These are phyloP conservation scores for Xenentodon cancila DNA, from an alignment of 2,797 vertebrate species.

Conservation along the genomic window DNA sequence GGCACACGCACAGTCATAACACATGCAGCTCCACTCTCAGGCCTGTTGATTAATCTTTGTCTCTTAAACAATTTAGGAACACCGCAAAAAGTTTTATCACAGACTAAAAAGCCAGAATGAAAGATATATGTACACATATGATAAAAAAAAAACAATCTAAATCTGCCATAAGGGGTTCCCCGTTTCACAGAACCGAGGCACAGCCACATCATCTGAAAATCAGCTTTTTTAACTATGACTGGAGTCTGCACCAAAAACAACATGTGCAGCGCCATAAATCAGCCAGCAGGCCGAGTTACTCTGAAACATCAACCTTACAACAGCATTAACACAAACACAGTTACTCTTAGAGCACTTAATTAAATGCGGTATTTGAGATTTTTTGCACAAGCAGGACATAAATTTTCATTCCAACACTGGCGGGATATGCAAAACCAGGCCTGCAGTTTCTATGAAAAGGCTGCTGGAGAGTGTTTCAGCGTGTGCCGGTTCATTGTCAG, in stretches of 20 bases:
- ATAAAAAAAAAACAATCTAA: conserved; percentile 45
- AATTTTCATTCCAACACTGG: conserved; percentile 35
- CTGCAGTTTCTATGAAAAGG: conserved; percentile 27
- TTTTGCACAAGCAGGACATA: conserved; percentile 59
- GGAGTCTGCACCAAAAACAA: conserved; percentile 54
- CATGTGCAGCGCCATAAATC: conserved; percentile 47
- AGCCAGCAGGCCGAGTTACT: conserved; percentile 42
- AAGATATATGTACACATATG: conserved; percentile 19
- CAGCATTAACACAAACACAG: conserved; percentile 58
- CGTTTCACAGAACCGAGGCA: conserved; percentile 28
- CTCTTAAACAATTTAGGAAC: conserved; percentile 2
- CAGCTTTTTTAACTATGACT: conserved; percentile 8
- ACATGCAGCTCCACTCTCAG: conserved; percentile 15
- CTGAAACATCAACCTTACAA: conserved; percentile 55
- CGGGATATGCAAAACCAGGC: conserved; percentile 29
- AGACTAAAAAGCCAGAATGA: conserved; percentile 7
- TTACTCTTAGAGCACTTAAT: conserved; percentile 55
- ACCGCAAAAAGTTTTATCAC: conserved; percentile 1
- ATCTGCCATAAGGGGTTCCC: conserved; percentile 12
- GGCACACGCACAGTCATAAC: conserved; percentile 32
- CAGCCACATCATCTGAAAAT: conserved; percentile 42
- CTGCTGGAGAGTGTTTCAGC: conserved; percentile 13
- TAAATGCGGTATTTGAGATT: conserved; percentile 43
- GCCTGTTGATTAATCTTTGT: conserved; percentile 36
- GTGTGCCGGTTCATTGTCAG: conserved; percentile 19